Evolutionary conservation across 64 coral and sea anemone genomes (phyloP).

Genomic region (Montipora sp.): DNA sequence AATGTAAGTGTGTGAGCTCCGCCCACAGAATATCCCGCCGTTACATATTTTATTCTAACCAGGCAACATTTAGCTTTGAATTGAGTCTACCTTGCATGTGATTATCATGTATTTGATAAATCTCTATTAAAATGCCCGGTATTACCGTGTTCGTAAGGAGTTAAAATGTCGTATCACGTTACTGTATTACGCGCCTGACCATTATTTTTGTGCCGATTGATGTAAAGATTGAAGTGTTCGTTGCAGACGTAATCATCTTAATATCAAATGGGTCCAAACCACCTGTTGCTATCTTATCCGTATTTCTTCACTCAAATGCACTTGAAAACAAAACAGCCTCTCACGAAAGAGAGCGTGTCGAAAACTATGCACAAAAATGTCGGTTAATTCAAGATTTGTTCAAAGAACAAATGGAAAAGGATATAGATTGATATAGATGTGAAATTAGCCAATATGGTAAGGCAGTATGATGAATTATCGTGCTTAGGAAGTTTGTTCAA

Average conservation of each 20-base stretch:
- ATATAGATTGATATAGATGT: neutral
- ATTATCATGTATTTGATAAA: too few species aligned
- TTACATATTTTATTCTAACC: too few species aligned
- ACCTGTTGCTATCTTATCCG: slow-evolving; percentile 40
- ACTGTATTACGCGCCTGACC: neutral
- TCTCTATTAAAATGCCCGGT: too few species aligned
- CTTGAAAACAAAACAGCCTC: slow-evolving; percentile 50
- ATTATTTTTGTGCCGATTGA: neutral
- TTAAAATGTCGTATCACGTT: slow-evolving; percentile 34
- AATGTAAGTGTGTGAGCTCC: too few species aligned
- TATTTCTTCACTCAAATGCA: slow-evolving; percentile 32
- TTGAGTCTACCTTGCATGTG: neutral
- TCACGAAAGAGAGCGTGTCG: slow-evolving; percentile 37
- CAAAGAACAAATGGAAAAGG: neutral
- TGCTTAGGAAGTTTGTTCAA: slow-evolving; percentile 37
- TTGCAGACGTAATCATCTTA: neutral
- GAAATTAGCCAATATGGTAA: neutral
- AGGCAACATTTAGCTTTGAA: neutral
- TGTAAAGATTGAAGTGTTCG: slow-evolving; percentile 2
- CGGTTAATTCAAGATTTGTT: neutral
- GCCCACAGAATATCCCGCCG: too few species aligned
- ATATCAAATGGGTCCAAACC: slow-evolving; percentile 3
- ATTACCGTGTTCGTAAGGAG: neutral
- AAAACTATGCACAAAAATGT: neutral
- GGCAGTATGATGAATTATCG: neutral